These are phyloP conservation scores for Mya arenaria DNA, from an alignment of 1,140 invertebrate species.

Conservation along the genomic window DNA sequence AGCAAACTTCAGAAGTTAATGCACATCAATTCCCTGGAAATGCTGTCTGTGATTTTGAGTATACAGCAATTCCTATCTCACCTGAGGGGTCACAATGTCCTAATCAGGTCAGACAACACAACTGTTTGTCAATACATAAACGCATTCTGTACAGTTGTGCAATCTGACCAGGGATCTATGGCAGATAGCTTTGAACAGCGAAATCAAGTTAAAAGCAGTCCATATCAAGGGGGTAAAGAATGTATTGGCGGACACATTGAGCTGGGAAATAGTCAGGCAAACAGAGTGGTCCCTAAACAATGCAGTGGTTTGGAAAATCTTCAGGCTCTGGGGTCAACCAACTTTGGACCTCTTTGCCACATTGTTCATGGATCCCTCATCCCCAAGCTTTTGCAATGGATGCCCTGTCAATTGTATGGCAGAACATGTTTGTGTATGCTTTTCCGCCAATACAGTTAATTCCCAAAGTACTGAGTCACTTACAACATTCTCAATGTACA, in stretches of 20 bases:
- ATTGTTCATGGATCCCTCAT: neutral
- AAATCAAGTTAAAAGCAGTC: constrained; percentile 23
- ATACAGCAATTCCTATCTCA: neutral
- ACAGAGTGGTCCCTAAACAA: constrained; percentile 45
- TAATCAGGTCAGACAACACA: constrained; percentile 33
- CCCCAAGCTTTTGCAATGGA: constrained; percentile 28
- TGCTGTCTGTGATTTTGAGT: neutral
- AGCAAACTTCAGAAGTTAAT: neutral
- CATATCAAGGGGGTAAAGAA: neutral
- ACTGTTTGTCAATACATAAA: constrained; percentile 23
- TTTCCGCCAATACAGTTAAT: constrained; percentile 31
- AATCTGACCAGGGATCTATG: constrained; percentile 1
- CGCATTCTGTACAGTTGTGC: constrained; percentile 1
- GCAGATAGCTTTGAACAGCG: neutral
- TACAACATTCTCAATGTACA: constrained; percentile 22
- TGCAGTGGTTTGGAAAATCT: constrained; percentile 19
- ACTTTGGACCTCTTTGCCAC: constrained; percentile 6
- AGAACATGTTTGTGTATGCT: constrained; percentile 28
- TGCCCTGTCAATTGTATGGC: constrained; percentile 41
- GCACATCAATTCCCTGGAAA: constrained; percentile 1
- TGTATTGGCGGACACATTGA: constrained; percentile 4
- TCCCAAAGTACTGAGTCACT: constrained; percentile 21
- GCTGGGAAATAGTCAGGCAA: neutral
- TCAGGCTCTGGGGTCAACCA: constrained; percentile 9
- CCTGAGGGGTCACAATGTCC: neutral